phyloP scores from a whole-genome alignment of 2,888 invertebrate genomes.

The Phragmatobia fuliginosa region DNA sequence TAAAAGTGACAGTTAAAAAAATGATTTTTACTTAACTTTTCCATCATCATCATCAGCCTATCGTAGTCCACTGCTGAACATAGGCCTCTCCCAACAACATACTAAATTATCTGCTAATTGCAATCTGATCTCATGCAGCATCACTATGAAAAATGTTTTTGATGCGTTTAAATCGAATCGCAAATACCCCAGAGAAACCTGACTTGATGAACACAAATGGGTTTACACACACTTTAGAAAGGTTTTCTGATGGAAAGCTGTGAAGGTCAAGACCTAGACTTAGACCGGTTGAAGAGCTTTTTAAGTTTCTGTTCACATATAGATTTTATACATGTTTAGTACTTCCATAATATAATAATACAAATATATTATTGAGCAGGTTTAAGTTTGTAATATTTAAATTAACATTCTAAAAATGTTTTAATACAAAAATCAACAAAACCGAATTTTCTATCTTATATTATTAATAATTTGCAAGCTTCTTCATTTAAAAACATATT shows the following conservation, averaged over 20 bases:
- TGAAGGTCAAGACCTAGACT: constrained; percentile 4
- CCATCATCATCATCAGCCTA: too few species aligned
- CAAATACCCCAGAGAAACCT: too few species aligned
- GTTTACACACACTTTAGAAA: not conserved
- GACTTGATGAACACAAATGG: not conserved
- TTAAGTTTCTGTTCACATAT: not conserved
- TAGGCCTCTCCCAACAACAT: too few species aligned
- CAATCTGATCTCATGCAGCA: not conserved
- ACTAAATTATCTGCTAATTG: not conserved
- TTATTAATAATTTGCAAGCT: not conserved
- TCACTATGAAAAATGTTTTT: not conserved
- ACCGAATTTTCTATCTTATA: not conserved
- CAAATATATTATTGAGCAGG: not conserved
- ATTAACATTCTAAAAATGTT: not conserved
- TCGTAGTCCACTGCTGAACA: too few species aligned
- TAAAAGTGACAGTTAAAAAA: not conserved
- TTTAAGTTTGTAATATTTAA: not conserved
- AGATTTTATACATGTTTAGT: not conserved
- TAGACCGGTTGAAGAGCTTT: constrained; percentile 4
- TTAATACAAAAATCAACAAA: not conserved
- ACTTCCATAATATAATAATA: not conserved
- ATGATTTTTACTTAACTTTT: not conserved
- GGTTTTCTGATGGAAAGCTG: constrained; percentile 11
- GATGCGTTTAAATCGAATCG: not conserved
- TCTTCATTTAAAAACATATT: not conserved